Percentiles rank a stretch among this genome's conserved stretches.
phyloP scores from a whole-genome alignment of 2,113 vertebrate genomes.

The Pavo muticus region DNA sequence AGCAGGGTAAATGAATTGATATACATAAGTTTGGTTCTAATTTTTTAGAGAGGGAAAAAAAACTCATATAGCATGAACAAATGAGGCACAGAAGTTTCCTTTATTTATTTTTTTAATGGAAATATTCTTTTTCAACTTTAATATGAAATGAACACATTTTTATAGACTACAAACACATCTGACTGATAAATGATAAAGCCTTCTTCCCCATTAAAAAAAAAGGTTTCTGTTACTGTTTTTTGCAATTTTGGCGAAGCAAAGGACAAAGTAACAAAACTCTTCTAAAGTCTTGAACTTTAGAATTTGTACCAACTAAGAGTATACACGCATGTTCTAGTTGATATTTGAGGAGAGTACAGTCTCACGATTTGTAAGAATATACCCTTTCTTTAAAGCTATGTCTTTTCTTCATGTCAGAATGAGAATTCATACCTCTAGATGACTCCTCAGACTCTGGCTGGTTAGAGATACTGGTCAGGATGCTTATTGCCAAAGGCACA shows the following conservation, averaged over 20 bases:
- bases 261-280: background rate
- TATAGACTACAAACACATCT: background rate
- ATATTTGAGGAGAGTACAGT: too few relatives aligned
- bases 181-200: background rate
- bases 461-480: too few relatives aligned
- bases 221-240: too few relatives aligned
- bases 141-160: background rate
- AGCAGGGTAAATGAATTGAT: background rate
- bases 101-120: background rate
- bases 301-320: background rate
- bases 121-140: background rate
- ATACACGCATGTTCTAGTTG: background rate
- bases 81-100: background rate
- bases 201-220: background rate
- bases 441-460: too few relatives aligned
- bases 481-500: background rate
- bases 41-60: background rate
- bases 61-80: background rate
- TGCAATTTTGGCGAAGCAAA: too few relatives aligned
- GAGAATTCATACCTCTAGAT: too few relatives aligned
- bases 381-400: too few relatives aligned
- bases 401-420: too few relatives aligned
- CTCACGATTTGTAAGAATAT: too few relatives aligned
- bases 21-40: background rate
- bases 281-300: background rate